These are phyloP conservation scores for Calyptomena viridis DNA, from an alignment of 2,113 vertebrate species.

Conservation along the genomic window DNA sequence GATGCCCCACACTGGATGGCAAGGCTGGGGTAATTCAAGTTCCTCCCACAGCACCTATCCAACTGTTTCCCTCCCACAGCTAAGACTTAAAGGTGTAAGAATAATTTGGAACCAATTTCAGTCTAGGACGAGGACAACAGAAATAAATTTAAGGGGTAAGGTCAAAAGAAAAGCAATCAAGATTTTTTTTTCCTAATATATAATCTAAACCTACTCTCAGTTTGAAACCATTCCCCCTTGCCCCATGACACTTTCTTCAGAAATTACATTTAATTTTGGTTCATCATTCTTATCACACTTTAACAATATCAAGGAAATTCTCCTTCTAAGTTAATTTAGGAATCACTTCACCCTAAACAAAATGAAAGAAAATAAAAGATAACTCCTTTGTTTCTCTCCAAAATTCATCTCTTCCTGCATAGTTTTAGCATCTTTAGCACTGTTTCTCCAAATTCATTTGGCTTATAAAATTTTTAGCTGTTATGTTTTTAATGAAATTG, in stretches of 20 bases:
- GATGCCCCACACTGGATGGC: neutral
- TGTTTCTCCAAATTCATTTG: constrained; percentile 12
- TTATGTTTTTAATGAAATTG: constrained; percentile 54
- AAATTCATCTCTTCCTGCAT: neutral
- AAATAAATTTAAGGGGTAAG: neutral
- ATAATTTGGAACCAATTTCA: neutral
- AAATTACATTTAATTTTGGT: neutral
- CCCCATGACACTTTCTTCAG: neutral
- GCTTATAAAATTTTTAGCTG: constrained; percentile 4
- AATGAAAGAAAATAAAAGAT: neutral
- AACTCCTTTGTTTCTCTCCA: neutral
- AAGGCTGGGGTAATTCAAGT: neutral
- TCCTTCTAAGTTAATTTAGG: neutral
- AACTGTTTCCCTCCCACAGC: neutral
- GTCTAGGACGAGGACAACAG: neutral
- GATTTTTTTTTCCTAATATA: neutral
- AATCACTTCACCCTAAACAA: neutral
- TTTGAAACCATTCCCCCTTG: neutral
- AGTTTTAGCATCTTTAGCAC: neutral
- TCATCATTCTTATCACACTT: neutral
- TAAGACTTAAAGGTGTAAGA: neutral
- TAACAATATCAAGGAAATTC: neutral
- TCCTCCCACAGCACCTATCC: neutral
- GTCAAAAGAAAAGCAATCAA: neutral
- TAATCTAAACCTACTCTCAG: neutral